Evolutionary conservation across 2,797 vertebrate genomes (phyloP).

Genomic region (Arrhamphus sclerolepis): DNA sequence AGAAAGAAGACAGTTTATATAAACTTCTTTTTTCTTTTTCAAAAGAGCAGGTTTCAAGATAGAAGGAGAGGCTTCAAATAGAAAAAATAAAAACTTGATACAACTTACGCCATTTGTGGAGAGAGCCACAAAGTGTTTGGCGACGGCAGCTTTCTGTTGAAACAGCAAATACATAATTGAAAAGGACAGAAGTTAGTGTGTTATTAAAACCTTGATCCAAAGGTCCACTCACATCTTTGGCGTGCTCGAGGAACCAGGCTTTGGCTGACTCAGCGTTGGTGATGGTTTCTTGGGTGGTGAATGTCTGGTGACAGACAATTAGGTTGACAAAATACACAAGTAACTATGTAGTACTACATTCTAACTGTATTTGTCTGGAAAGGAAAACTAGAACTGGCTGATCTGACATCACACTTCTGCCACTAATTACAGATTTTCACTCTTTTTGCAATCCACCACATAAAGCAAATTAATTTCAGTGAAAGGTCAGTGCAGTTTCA

Average conservation of each 20-base stretch:
- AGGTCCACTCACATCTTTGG: conserved; percentile 88
- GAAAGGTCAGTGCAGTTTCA: too few relatives aligned
- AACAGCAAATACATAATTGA: not conserved
- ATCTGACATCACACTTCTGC: too few relatives aligned
- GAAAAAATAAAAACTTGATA: not conserved
- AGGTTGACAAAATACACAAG: not conserved
- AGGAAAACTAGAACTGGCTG: too few relatives aligned
- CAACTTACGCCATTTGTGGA: conserved; percentile 94
- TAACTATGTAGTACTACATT: not conserved
- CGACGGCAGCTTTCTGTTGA: conserved; percentile 85
- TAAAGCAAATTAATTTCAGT: too few relatives aligned
- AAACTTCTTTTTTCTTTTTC: too few relatives aligned
- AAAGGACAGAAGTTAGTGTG: not conserved
- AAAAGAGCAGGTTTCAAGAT: not conserved
- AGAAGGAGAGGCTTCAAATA: not conserved
- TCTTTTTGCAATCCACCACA: too few relatives aligned
- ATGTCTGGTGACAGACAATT: conserved; percentile 82
- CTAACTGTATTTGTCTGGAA: not conserved
- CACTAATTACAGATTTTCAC: too few relatives aligned
- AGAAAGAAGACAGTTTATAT: conserved; percentile 15
- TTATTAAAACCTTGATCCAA: not conserved
- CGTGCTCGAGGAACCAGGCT: conserved; percentile 90
- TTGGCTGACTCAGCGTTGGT: conserved; percentile 96
- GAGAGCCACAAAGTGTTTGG: conserved; percentile 96
- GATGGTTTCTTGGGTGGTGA: conserved; percentile 97